These are phyloP conservation scores for Strigamia transsilvanica DNA, from an alignment of 2,888 invertebrate species.

Conservation along the genomic window DNA sequence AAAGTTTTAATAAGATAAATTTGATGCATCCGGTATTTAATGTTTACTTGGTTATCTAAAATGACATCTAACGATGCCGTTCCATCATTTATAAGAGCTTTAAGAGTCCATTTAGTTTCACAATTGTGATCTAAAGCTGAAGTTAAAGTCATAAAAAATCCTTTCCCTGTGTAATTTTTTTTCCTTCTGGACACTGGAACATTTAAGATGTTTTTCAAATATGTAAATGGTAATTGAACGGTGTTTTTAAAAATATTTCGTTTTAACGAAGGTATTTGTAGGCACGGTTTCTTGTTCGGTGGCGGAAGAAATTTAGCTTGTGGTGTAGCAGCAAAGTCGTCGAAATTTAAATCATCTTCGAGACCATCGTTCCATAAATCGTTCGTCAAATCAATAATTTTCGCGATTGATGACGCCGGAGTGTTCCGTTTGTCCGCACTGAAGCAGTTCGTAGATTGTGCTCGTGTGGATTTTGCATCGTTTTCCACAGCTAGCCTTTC, in stretches of 20 bases:
- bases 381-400: neutral
- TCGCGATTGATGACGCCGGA: neutral
- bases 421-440: neutral
- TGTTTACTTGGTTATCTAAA: constrained; percentile 4
- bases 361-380: neutral
- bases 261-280: neutral
- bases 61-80: neutral
- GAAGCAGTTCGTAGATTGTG: neutral
- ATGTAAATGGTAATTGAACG: neutral
- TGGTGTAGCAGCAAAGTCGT: neutral
- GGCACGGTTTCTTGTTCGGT: neutral
- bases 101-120: constrained; percentile 11
- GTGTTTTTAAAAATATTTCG: neutral
- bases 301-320: neutral
- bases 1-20: neutral
- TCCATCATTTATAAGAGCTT: neutral
- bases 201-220: neutral
- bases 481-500: neutral
- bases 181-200: neutral
- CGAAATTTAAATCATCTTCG: neutral
- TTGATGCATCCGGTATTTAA: neutral
- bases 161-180: neutral
- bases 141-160: constrained; percentile 15
- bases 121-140: neutral
- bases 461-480: neutral